These are phyloP conservation scores for Luffia ferchaultella DNA, from an alignment of 2,888 invertebrate genomes.

Conservation along the genomic window DNA sequence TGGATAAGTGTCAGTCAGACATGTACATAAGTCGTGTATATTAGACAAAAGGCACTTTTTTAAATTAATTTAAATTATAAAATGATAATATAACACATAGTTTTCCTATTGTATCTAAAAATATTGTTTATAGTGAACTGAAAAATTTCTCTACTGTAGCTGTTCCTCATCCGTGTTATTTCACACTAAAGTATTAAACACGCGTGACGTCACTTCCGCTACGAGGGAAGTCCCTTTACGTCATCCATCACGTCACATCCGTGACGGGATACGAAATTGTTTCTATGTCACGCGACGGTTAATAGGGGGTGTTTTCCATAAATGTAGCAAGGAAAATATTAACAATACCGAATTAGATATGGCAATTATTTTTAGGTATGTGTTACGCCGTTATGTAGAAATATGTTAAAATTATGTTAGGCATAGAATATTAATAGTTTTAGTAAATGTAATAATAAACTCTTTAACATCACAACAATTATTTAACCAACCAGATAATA, in stretches of 20 bases:
- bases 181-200: neutral
- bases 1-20: too few species aligned
- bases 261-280: neutral
- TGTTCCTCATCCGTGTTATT: too few species aligned
- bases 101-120: too few species aligned
- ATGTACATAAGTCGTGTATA: too few species aligned
- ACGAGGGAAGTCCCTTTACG: neutral
- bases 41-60: too few species aligned
- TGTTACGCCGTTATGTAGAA: neutral
- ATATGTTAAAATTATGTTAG: neutral
- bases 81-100: too few species aligned
- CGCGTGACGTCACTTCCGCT: neutral
- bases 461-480: neutral
- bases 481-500: neutral
- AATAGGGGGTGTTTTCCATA: neutral
- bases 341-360: neutral
- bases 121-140: too few species aligned
- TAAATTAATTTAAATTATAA: too few species aligned
- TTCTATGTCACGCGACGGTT: neutral
- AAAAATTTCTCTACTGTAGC: too few species aligned
- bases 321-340: neutral
- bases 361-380: neutral
- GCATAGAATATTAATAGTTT: neutral
- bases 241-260: neutral
- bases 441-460: neutral